Base-by-base conservation (phyloP, 2,113 vertebrate genomes). In the Cheirogaleus medius region DNA sequence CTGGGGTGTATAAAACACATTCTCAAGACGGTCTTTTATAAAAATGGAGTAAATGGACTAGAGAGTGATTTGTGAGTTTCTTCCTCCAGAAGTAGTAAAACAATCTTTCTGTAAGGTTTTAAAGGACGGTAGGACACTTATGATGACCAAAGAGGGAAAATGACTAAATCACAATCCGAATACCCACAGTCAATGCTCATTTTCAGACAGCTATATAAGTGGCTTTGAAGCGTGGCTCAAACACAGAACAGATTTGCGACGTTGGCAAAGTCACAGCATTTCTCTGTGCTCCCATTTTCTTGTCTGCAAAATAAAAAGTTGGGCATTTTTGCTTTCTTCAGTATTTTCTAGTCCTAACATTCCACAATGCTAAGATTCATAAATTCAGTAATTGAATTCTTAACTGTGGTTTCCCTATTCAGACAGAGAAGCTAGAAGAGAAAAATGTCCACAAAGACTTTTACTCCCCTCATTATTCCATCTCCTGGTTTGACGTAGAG, bases 1-100 rank as follows among this genome's bases (percentile, higher is more conserved):
- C 60, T 25, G 73, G 39, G 60, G 52, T 25, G 1, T 49, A 84
- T 60, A 29, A 93, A 92, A 54, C 39, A 73, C 92, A 84, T 78
- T 95, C 84, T 95, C 92, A 88, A 92, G 44, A 97, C 68, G 44
- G 64, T 13, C 74, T 93, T 96, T 96, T 93, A 85, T 34, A 85
- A 82, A 68, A 71, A 94, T 20, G 56, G 83, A 94, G 56, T 76
- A 69, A 94, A 86, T 42, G 84, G 78, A 69, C 56, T 37, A 34
- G 58, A 68, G n/a, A 25, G 39, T 78, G 82, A 42, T 58, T 64
- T 5, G 23, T 77, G 83, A 71, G 74, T 58, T 68, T 91, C 47
- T 34, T 49, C 56, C 10, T 86, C 42, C 18, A 4, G 63, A 94
- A 80, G 42, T 7, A 76, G 68, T 32, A 87, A 93, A 95, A 20